Conservation (phyloP, 2,113 vertebrate species). For the Setophaga kirtlandii region DNA sequence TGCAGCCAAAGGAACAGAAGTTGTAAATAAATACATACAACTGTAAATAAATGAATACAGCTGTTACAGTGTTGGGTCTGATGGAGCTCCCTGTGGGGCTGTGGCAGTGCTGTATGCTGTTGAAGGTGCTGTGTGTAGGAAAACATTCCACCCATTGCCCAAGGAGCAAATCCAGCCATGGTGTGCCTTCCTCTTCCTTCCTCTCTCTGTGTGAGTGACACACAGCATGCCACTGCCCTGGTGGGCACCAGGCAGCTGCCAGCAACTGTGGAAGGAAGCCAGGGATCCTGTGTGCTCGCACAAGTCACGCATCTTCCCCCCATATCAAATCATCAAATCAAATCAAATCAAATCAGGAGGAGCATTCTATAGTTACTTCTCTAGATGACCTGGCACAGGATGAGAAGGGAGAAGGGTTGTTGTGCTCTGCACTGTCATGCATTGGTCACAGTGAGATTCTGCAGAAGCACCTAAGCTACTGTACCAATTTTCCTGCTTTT, state of each 20-base stretch:
- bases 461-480: background rate
- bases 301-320: background rate
- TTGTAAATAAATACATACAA: background rate
- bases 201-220: fast-evolving
- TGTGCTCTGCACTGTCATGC: fast-evolving
- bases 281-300: fast-evolving
- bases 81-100: fast-evolving
- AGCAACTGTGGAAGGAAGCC: background rate
- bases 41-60: background rate
- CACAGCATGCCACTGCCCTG: fast-evolving
- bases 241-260: background rate
- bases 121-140: fast-evolving
- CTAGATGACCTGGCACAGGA: background rate
- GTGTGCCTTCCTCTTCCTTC: background rate
- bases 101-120: fast-evolving
- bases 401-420: background rate
- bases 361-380: background rate
- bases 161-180: fast-evolving
- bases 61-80: background rate
- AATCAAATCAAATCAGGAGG: background rate
- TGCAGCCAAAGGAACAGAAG: background rate
- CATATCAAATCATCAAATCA: background rate
- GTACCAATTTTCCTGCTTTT: background rate
- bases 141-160: fast-evolving
- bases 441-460: fast-evolving